A percentile compares a stretch with the other conserved stretches of the same genome.
phyloP scores from a whole-genome alignment of 2,888 invertebrate genomes.

The Epinotia ramella region DNA sequence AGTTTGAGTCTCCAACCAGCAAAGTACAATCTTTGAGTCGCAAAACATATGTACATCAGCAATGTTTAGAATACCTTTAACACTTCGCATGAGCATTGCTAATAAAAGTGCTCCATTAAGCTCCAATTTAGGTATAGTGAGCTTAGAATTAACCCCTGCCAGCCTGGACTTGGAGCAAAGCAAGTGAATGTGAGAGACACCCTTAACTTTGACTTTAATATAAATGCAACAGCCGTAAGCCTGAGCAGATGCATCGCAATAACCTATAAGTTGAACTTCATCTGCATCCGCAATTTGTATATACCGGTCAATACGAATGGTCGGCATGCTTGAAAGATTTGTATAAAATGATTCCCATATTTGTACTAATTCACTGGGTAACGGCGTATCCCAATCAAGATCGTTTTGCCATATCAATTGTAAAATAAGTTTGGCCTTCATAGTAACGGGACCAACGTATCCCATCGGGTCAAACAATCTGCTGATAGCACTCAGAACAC shows the following conservation, averaged over 20 bases:
- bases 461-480: conserved; percentile 44
- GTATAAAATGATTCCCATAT: no score
- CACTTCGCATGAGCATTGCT: background rate
- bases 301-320: no score
- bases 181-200: conserved; percentile 1
- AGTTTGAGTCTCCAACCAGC: background rate
- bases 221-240: background rate
- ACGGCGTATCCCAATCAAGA: conserved; percentile 9
- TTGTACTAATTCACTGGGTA: background rate
- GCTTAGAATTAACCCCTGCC: background rate
- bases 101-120: background rate
- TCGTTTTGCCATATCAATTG: conserved; percentile 36
- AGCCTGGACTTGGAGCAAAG: background rate
- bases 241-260: no score
- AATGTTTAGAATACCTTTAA: background rate
- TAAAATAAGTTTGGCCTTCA: conserved; percentile 24
- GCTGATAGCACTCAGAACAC: conserved; percentile 18
- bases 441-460: conserved; percentile 36
- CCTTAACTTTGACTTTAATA: background rate
- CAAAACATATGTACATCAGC: background rate
- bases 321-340: no score
- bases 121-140: background rate
- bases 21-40: background rate
- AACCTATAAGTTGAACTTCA: no score
- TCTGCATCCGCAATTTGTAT: no score